Base-by-base conservation (phyloP, 1,140 invertebrate genomes). In the Triops cancriformis region DNA sequence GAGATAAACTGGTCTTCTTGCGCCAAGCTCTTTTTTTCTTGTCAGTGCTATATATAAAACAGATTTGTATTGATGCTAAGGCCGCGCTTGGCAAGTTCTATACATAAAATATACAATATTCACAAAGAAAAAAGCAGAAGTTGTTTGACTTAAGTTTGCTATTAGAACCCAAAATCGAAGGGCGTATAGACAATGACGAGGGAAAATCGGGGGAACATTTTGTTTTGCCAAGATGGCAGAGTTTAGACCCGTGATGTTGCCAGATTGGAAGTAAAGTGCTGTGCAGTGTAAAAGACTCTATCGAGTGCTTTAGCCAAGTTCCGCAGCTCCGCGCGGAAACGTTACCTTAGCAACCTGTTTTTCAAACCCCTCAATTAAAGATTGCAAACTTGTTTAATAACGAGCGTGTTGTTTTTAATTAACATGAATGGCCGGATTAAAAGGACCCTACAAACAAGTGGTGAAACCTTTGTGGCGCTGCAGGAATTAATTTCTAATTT, bases 71-170 rank as follows among this genome's bases (percentile, higher is more conserved):
- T 23, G 51, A 64, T 64, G 51, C 51, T 64, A 64, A 64, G 51
- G 51, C 51, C 51, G 51, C 51, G 51, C 51, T 64, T 64, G 51
- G 51, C 51, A 64, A 14, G 51, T 64, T 64, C 51, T 64, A 64
- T 64, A 64, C 51, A 64, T 64, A 37, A 37, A 37, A 37, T 37
- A 37, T 37, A 37, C 31, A 37, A 37, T 37, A 37, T 37, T 27
- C 73, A 74, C 6, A 74, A 26, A n/a, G n/a, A n/a, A 23, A 26
- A 31, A 1, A 26, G 18, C 6, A 23, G 31, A 37, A n/a, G n/a
- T 37, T 37, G 31, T 37, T 37, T 37, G 2, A 7, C 31, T n/a
- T 37, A 37, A 37, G 31, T 37, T 37, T 37, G 7, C 31, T 7
- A 2, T 37, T 2, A 37, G 31, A 37, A 7, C 31, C 31, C 31